Base-by-base conservation (phyloP, 2,888 invertebrate genomes). In the Colletes collaris region DNA sequence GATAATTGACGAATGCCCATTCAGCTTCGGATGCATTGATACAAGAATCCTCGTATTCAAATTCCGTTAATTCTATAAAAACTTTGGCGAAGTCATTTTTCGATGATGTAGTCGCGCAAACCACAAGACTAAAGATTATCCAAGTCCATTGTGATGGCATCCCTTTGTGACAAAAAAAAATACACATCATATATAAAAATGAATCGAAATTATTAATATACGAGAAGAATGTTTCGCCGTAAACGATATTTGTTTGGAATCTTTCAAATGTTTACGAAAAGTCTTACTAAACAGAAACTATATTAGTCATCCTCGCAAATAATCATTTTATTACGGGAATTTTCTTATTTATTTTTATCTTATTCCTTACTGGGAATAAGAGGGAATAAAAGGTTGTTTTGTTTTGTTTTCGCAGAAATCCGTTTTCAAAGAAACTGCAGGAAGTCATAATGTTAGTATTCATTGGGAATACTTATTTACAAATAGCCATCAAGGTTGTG, bases 1-100 rank as follows among this genome's bases (percentile, higher is more conserved):
- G 88, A 4, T 86, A 82, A 55, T 84, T 85, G 64, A 91, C 70
- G 19, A 92, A 90, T 4, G 53, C 46, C 92, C 92, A 92, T 67
- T 90, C 86, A 5, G 88, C 84, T 60, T 89, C 79, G 4, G 89
- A 87, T 4, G 84, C 79, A n/a, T 83, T 80, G 2, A 69, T 50
- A 62, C 92, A 92, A 19, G 49, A 52, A 74, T 92, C 92, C 76
- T 91, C 92, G 81, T 92, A 92, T 3, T 76, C 87, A 44, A 89
- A 83, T 63, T 88, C 90, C 27, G 83, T 90, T 13, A 90, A 62
- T 53, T 87, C 79, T 49, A 92, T 81, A 44, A 78, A 85, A 46
- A 83, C 79, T 49, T 79, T 65, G 4, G 80, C 68, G 10, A 69
- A 37, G 6, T 77, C 72, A 10, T 78, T 65, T n/a, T 83, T 75